Conservation (phyloP, 2,113 vertebrate genomes). For the Tychaedon coryphoeus region DNA sequence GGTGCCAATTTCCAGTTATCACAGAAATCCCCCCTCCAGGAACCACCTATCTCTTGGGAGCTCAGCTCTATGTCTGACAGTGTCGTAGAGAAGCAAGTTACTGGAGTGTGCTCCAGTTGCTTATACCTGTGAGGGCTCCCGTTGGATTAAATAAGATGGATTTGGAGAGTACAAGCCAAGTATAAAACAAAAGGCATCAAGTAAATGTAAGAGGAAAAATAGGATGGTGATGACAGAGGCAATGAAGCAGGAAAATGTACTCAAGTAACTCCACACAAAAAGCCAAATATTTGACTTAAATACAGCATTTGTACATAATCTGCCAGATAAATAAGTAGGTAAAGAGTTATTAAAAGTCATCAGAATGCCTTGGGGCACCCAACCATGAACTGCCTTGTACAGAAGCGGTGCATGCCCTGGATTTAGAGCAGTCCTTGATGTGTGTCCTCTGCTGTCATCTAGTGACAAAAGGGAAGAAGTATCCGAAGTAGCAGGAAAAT, state of each 20-base stretch:
- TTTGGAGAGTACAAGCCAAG: not conserved
- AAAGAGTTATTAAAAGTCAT: not conserved
- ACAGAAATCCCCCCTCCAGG: not conserved
- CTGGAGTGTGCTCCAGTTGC: not conserved
- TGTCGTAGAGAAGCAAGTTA: not conserved
- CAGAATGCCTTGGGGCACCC: not conserved
- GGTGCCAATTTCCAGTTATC: not conserved
- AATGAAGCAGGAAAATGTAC: not conserved
- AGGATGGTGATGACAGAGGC: not conserved
- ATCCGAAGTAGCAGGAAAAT: not conserved
- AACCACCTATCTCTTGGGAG: not conserved
- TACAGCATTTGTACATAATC: not conserved
- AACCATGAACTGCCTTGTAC: not conserved
- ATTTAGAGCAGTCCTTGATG: not conserved
- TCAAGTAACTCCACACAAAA: not conserved
- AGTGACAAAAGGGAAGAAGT: conserved; percentile 30
- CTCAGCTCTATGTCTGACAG: not conserved
- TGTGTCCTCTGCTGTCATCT: conserved; percentile 56
- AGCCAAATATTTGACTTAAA: not conserved
- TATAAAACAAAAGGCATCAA: not conserved
- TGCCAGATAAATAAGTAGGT: not conserved
- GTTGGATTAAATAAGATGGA: not conserved
- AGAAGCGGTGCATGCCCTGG: not conserved
- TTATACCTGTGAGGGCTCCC: not conserved
- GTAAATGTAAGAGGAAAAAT: not conserved